phyloP scores from a whole-genome alignment of 1,140 invertebrate species.

The Megathymus violae region DNA sequence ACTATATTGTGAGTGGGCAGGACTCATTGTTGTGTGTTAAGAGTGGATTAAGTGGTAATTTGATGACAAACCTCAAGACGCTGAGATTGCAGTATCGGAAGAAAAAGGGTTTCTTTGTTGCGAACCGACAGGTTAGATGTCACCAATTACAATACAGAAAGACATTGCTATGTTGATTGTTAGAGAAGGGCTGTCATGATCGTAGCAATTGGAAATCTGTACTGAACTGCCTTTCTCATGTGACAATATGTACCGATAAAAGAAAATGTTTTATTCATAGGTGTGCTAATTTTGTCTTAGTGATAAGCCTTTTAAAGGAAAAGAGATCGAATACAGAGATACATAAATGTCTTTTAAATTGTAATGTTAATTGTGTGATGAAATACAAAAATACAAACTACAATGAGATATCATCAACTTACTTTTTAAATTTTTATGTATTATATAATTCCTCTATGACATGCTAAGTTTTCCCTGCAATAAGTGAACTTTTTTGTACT shows the following conservation, averaged over 20 bases:
- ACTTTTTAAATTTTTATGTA: slow-evolving; percentile 9
- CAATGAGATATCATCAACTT: slow-evolving; percentile 43
- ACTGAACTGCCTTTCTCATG: slow-evolving; percentile 40
- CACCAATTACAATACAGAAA: no score
- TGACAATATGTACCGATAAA: slow-evolving; percentile 19
- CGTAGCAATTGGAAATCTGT: slow-evolving; percentile 6
- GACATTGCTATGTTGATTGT: slow-evolving; percentile 7
- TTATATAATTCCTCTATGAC: slow-evolving; percentile 1
- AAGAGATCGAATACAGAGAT: slow-evolving; percentile 1
- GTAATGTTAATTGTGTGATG: slow-evolving; percentile 14
- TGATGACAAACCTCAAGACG: not conserved
- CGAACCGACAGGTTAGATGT: no score
- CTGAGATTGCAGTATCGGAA: no score
- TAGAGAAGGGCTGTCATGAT: slow-evolving; percentile 15
- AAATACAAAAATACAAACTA: slow-evolving; percentile 28
- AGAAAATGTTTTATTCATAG: not conserved
- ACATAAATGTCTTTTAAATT: slow-evolving; percentile 12
- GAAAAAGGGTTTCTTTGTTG: no score
- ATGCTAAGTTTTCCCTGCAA: slow-evolving; percentile 43
- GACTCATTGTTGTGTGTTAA: slow-evolving; percentile 23
- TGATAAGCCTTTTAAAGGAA: slow-evolving; percentile 23
- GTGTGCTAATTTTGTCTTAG: slow-evolving; percentile 17
- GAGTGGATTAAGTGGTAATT: slow-evolving; percentile 23
- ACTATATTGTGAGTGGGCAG: slow-evolving; percentile 34
- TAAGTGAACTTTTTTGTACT: slow-evolving; percentile 38